Conservation (phyloP, 2,797 vertebrate species). For the Coregonus sp. region DNA sequence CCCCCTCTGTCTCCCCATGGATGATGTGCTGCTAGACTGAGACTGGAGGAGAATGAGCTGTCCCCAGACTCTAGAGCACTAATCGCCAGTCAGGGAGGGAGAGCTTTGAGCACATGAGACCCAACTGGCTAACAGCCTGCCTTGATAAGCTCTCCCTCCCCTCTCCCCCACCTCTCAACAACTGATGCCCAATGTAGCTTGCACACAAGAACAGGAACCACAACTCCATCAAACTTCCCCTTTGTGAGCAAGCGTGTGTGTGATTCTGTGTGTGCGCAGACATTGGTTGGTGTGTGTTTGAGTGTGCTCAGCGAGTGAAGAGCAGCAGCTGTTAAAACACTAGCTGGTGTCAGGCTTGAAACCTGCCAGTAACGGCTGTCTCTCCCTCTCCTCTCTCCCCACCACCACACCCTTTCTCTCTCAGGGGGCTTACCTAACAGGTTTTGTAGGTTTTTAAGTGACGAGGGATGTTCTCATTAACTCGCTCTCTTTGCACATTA, state of each 20-base stretch:
- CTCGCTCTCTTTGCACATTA: constrained; percentile 14
- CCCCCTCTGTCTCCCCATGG: constrained; percentile 10
- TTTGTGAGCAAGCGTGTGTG: background rate
- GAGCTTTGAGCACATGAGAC: background rate
- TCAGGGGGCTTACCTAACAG: constrained; percentile 62
- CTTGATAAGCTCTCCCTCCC: constrained; percentile 53
- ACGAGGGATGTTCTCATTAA: constrained; percentile 23
- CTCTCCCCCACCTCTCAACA: constrained; percentile 42
- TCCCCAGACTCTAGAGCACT: constrained; percentile 42
- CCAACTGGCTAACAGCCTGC: background rate
- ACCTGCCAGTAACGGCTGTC: constrained; percentile 49
- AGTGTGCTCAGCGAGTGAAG: constrained; percentile 46
- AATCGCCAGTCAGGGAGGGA: constrained; percentile 47
- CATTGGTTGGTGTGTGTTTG: too few species aligned
- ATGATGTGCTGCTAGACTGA: constrained; percentile 24
- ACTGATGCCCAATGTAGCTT: constrained; percentile 36
- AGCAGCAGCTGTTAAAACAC: constrained; percentile 77
- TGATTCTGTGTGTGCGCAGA: constrained; percentile 37
- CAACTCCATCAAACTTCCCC: constrained; percentile 38
- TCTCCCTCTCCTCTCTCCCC: constrained; percentile 19
- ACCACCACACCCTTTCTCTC: constrained; percentile 35
- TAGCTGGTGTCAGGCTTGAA: constrained; percentile 73
- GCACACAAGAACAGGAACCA: constrained; percentile 46
- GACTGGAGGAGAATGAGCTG: constrained; percentile 15
- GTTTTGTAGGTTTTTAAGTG: constrained; percentile 69